Percentiles rank a stretch among this genome's conserved stretches.
Evolutionary conservation across 1,140 invertebrate genomes (phyloP).

Genomic region (Ceratitis capitata): DNA sequence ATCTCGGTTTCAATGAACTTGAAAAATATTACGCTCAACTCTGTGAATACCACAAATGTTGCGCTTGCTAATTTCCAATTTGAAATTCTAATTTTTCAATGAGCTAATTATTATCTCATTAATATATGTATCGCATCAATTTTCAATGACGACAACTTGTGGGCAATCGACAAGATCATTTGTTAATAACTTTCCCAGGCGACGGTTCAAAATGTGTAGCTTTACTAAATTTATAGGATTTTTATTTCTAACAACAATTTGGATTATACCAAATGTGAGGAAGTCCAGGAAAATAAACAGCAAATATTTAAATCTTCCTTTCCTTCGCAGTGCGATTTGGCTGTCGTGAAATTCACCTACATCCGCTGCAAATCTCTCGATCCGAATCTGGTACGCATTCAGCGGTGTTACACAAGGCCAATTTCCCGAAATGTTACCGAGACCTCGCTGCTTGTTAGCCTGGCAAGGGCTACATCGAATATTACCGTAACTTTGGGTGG

Average conservation of each 20-base stretch:
- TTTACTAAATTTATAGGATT: background rate
- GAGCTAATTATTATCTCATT: no score
- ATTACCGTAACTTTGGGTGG: background rate
- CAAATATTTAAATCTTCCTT: background rate
- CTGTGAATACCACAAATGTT: no score
- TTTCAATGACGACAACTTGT: no score
- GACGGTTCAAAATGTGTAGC: background rate
- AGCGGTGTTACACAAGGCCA: background rate
- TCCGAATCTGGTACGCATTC: background rate
- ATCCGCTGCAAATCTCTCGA: background rate
- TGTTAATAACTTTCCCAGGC: no score
- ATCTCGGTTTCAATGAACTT: no score
- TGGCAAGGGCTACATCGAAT: background rate
- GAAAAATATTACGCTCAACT: no score
- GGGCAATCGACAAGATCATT: no score
- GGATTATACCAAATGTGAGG: background rate
- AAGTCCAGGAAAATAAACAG: background rate
- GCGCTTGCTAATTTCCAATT: no score
- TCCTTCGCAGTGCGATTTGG: background rate
- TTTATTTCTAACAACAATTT: background rate
- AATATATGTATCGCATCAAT: no score
- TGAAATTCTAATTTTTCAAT: no score
- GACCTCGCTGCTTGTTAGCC: background rate
- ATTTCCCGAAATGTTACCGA: constrained; percentile 4
- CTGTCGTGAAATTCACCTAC: background rate